Conservation (phyloP, 2,797 vertebrate species). For the Glyptemys insculpta region DNA sequence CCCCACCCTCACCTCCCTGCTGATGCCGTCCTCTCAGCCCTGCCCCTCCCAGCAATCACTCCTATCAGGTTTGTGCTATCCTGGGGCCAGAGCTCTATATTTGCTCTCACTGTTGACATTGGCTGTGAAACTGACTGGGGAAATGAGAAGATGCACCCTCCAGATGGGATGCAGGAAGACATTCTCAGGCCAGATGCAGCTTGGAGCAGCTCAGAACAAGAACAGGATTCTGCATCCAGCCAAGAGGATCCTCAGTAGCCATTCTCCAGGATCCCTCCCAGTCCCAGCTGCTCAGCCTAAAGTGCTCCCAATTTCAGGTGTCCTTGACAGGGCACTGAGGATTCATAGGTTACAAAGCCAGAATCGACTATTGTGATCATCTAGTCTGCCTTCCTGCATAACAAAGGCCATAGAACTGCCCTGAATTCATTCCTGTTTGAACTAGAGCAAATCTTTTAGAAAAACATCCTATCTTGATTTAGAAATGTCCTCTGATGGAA, state of each 20-base stretch:
- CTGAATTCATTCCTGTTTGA: neutral
- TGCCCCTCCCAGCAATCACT: neutral
- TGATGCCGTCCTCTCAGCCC: neutral
- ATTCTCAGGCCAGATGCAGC: neutral
- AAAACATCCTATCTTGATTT: neutral
- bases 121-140: neutral
- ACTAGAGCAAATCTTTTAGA: neutral
- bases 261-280: neutral
- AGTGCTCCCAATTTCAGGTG: neutral
- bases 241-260: neutral
- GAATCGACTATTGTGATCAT: neutral
- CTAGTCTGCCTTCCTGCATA: neutral
- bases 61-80: neutral
- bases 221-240: neutral
- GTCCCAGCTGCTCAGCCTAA: neutral
- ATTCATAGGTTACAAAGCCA: neutral
- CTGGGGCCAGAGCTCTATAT: neutral
- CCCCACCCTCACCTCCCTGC: neutral
- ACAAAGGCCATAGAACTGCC: neutral
- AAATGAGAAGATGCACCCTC: neutral
- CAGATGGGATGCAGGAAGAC: neutral
- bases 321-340: neutral
- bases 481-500: neutral
- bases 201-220: neutral
- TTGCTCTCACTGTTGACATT: neutral